phyloP scores from a whole-genome alignment of 1,140 invertebrate species.

The Drosophila baimaii region DNA sequence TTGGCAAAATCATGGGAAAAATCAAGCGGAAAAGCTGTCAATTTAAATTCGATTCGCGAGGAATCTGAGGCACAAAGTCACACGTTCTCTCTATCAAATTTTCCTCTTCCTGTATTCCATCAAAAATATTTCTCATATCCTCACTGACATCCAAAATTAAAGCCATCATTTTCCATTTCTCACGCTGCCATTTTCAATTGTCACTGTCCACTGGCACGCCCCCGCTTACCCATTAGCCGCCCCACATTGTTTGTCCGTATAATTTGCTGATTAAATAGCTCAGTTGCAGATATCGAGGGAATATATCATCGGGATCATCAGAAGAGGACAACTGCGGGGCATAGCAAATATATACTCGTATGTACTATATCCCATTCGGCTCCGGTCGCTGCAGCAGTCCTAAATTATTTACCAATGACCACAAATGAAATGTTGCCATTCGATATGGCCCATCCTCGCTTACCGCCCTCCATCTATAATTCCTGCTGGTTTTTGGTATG shows the following conservation, averaged over 20 bases:
- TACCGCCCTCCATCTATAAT: neutral
- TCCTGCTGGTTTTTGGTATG: slow-evolving; percentile 10
- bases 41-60: too few species aligned
- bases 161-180: slow-evolving; percentile 2
- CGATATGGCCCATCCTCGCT: too few species aligned
- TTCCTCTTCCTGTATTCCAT: too few species aligned
- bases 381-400: slow-evolving; percentile 26
- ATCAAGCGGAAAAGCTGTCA: too few species aligned
- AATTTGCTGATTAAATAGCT: slow-evolving; percentile 50
- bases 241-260: slow-evolving; percentile 28
- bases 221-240: neutral
- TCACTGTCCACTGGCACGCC: slow-evolving; percentile 13
- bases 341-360: too few species aligned
- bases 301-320: slow-evolving; percentile 22
- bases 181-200: slow-evolving; percentile 14
- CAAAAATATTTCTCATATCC: neutral
- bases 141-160: neutral
- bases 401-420: slow-evolving; percentile 56
- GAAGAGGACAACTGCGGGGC: neutral
- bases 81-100: too few species aligned
- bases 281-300: slow-evolving; percentile 6
- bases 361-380: slow-evolving; percentile 13
- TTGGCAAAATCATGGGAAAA: too few species aligned
- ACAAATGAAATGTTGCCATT: slow-evolving; percentile 40
- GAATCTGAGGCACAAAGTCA: too few species aligned